Base-by-base conservation (phyloP, 2,888 invertebrate genomes). In the Cactoblastis cactorum region DNA sequence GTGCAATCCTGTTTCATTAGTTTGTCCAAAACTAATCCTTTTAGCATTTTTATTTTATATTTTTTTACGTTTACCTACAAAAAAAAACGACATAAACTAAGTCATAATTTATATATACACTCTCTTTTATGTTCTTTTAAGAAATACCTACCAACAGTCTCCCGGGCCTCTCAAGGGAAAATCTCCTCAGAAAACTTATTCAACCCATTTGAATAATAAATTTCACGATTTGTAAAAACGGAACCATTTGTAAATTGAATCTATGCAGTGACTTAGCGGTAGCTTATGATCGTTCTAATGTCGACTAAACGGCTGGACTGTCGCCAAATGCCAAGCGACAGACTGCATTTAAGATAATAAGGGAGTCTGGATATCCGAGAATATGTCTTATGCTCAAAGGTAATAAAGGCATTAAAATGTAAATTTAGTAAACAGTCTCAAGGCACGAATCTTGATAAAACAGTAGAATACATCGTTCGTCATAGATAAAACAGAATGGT, bases 211-310 rank as follows among this genome's bases (percentile, higher is more conserved):
- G 28, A 28, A 28, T 28, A 28, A 9, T 28, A 6, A 28, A 28
- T 28, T 28, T 28, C 4, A 28, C 28, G 28, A 28, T 28, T 6
- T 6, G 3, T 6, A 4, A 22, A 4, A 6, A 22, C 9, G 32
- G 32, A 11, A 9, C 5, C 32, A 32, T 22, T 28, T 6, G 8
- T 14, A 14, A 14, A 35, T 37, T 37, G 15, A 37, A 37, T 37
- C 37, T 8, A 37, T 37, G 14, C 37, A 37, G 34, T 11, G 34
- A 35, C n/a, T 11, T 12, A 22, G 19, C 24, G 11, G 11, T 43
- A 32, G 43, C 43, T 43, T 43, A 43, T 43, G 8, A 32, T 43
- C 11, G 11, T 14, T 15, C 41, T 43, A 43, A 43, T 43, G 43
- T 43, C 28, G 14, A 22, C 43, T 43, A 43, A 43, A 43, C 43